Evolutionary conservation across 1,140 invertebrate species (phyloP).

Genomic region (Tetragnatha versicolor): DNA sequence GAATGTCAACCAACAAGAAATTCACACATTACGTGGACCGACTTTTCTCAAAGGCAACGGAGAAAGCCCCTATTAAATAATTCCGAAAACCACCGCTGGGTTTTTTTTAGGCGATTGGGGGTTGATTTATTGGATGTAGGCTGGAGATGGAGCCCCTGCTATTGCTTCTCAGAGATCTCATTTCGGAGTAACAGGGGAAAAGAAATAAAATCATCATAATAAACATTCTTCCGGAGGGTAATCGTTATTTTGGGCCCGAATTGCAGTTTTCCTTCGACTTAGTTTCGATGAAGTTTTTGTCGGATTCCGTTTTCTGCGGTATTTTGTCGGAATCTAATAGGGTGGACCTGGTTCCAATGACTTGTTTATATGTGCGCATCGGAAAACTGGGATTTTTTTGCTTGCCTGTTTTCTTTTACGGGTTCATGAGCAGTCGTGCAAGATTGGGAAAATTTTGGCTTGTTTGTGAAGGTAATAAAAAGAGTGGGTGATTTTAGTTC

Average conservation of each 20-base stretch:
- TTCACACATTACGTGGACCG: conserved; percentile 21
- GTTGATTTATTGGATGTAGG: conserved; percentile 34
- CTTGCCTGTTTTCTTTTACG: no score
- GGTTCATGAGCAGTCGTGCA: no score
- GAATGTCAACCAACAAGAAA: background rate
- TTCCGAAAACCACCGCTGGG: background rate
- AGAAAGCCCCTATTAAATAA: conserved; percentile 30
- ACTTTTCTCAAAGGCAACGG: no score
- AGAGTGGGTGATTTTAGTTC: no score
- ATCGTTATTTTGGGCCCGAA: background rate
- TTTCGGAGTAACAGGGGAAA: background rate
- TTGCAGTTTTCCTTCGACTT: conserved; percentile 6
- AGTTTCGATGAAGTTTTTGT: conserved; percentile 21
- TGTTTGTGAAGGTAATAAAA: no score
- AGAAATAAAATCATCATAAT: background rate
- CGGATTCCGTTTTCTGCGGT: background rate
- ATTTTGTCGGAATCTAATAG: conserved; percentile 11
- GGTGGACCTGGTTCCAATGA: background rate
- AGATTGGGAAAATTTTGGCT: no score
- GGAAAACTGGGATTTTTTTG: no score
- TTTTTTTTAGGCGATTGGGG: conserved; percentile 8
- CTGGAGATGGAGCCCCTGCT: conserved; percentile 7
- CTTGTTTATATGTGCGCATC: background rate
- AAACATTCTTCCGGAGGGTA: conserved; percentile 5
- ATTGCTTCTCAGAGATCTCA: background rate